These are phyloP conservation scores for Blera fallax DNA, from an alignment of 2,888 invertebrate genomes.

Conservation along the genomic window DNA sequence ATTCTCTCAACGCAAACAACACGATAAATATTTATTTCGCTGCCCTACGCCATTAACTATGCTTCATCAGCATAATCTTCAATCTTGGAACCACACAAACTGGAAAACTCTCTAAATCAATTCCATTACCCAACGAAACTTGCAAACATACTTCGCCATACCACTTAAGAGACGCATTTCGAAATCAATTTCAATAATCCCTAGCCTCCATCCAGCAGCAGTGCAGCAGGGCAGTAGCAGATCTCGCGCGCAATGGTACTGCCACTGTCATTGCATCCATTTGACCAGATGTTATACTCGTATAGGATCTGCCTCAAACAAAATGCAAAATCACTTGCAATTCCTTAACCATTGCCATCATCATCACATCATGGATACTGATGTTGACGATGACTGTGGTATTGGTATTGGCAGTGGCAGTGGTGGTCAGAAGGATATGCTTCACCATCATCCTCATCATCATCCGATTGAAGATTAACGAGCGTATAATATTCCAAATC, in stretches of 20 bases:
- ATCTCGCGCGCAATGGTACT: no score
- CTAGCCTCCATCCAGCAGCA: conserved; percentile 16
- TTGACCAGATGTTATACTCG: conserved; percentile 60
- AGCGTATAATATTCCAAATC: conserved; percentile 69
- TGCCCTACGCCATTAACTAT: conserved; percentile 28
- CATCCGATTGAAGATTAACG: conserved; percentile 65
- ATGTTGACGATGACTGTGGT: conserved; percentile 4
- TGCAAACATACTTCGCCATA: conserved; percentile 49
- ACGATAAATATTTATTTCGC: conserved; percentile 42
- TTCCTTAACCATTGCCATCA: conserved; percentile 48
- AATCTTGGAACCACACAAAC: conserved; percentile 34
- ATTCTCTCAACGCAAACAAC: not conserved
- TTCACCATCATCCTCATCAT: conserved; percentile 48
- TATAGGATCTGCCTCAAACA: conserved; percentile 53
- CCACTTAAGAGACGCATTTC: conserved; percentile 67
- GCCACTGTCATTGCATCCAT: conserved; percentile 32
- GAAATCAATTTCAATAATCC: conserved; percentile 72
- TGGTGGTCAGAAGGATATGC: conserved; percentile 31
- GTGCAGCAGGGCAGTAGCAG: no score
- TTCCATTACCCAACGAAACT: conserved; percentile 62
- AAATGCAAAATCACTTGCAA: conserved; percentile 68
- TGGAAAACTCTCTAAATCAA: conserved; percentile 56
- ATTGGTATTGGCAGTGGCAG: not conserved
- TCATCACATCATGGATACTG: conserved; percentile 17
- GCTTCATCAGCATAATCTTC: conserved; percentile 59